Percentiles rank a stretch among this genome's conserved stretches.
phyloP scores from a whole-genome alignment of 2,888 invertebrate species.

The Nipponacmea schrenckii region DNA sequence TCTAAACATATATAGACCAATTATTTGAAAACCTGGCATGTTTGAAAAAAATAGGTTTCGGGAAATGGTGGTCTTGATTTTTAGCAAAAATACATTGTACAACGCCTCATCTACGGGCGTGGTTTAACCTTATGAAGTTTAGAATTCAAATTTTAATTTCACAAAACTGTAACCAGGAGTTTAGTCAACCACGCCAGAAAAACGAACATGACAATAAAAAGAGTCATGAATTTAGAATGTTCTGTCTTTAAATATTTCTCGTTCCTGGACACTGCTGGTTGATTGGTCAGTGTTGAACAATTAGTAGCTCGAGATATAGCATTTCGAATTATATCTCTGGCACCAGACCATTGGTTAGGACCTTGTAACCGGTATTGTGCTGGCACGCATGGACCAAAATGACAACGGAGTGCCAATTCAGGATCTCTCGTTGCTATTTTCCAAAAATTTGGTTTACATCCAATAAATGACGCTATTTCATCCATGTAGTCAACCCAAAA shows the following conservation, averaged over 20 bases:
- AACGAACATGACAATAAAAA: background rate
- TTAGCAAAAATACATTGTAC: too few relatives aligned
- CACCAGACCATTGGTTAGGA: conserved; percentile 52
- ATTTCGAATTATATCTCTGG: conserved; percentile 39
- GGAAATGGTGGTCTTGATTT: too few relatives aligned
- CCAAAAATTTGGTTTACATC: conserved; percentile 2
- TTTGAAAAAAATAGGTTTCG: too few relatives aligned
- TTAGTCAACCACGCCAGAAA: background rate
- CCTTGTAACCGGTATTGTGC: conserved; percentile 62
- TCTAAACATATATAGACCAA: too few relatives aligned
- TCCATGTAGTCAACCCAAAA: conserved; percentile 3
- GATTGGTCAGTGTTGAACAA: background rate
- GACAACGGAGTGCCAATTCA: conserved; percentile 52
- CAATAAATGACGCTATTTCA: background rate
- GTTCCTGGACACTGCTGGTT: background rate
- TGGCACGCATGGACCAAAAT: conserved; percentile 61
- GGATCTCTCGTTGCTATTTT: conserved; percentile 21
- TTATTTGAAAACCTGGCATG: too few relatives aligned
- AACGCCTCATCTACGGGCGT: too few relatives aligned
- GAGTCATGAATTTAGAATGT: background rate
- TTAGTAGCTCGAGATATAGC: conserved; percentile 20
- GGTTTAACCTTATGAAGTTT: too few relatives aligned
- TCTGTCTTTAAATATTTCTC: background rate
- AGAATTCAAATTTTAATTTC: too few relatives aligned
- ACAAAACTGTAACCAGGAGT: background rate